A percentile compares a stretch with the other conserved stretches of the same genome.
Conservation (phyloP, 2,888 invertebrate species). For the Phytoseiulus persimilis region DNA sequence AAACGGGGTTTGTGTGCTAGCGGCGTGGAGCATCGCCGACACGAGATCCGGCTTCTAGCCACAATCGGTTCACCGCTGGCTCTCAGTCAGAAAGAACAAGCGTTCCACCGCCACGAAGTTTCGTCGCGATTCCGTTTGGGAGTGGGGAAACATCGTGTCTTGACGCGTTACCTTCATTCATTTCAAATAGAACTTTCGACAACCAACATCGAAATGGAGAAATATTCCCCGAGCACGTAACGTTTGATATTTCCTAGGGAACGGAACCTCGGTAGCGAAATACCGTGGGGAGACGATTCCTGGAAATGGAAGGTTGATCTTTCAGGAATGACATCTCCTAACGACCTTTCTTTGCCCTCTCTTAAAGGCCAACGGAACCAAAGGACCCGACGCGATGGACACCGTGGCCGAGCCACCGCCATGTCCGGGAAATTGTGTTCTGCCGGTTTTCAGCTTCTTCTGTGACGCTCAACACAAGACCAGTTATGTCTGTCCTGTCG, state of each 20-base stretch:
- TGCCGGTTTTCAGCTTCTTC: conserved; percentile 27
- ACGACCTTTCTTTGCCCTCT: background rate
- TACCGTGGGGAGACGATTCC: too few species aligned
- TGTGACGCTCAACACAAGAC: conserved; percentile 25
- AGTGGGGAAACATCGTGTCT: background rate
- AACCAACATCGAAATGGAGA: too few species aligned
- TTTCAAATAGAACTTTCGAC: background rate
- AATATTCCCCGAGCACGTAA: too few species aligned
- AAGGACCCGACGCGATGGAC: background rate
- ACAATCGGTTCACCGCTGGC: background rate
- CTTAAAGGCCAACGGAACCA: background rate
- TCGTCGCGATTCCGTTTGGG: background rate
- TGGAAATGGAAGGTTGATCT: too few species aligned
- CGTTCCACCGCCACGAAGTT: background rate
- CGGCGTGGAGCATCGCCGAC: background rate
- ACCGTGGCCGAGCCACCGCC: conserved; percentile 20
- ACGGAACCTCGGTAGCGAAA: too few species aligned
- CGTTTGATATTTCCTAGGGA: too few species aligned
- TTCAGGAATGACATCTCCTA: too few species aligned
- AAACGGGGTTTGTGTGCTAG: conserved; percentile 5
- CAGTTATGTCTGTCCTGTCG: background rate
- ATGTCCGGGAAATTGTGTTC: conserved; percentile 27
- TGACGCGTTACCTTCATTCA: background rate
- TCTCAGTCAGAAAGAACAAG: background rate
- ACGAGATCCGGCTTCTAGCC: background rate